Evolutionary conservation across 2,797 vertebrate genomes (phyloP).

Genomic region (Pangasius sanitwongsei): DNA sequence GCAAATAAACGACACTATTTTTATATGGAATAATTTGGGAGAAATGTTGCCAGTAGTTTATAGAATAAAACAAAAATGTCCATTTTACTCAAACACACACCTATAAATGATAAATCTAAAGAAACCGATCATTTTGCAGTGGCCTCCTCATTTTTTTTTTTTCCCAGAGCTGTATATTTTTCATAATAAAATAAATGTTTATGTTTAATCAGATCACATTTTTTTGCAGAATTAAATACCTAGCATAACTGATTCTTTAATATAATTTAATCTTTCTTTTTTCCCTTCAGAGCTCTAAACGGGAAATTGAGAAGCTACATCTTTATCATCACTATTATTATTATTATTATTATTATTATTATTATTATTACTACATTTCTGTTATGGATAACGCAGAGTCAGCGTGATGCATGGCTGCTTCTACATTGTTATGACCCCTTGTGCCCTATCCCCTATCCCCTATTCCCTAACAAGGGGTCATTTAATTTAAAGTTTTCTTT

Average conservation of each 20-base stretch:
- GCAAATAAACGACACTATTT: too few species aligned
- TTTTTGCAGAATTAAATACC: background rate
- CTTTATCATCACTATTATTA: background rate
- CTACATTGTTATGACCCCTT: background rate
- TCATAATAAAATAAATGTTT: background rate
- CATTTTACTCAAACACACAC: too few species aligned
- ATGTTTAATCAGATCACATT: too few species aligned
- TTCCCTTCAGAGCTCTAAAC: background rate
- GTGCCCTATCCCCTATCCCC: background rate
- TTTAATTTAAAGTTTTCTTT: background rate
- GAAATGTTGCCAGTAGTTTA: too few species aligned
- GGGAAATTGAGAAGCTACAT: slow-evolving; percentile 3
- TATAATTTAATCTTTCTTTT: background rate
- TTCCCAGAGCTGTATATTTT: background rate
- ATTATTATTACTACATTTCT: background rate
- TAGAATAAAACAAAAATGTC: too few species aligned
- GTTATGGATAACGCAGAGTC: background rate
- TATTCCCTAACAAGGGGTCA: background rate
- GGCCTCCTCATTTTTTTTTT: too few species aligned
- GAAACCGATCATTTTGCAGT: too few species aligned
- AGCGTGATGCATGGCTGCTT: background rate
- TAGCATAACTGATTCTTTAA: background rate
- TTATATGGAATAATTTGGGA: too few species aligned
- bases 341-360: background rate
- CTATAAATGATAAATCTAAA: too few species aligned